Evolutionary conservation across 2,888 invertebrate species (phyloP).

Genomic region (Chrysopilus asiliformis): DNA sequence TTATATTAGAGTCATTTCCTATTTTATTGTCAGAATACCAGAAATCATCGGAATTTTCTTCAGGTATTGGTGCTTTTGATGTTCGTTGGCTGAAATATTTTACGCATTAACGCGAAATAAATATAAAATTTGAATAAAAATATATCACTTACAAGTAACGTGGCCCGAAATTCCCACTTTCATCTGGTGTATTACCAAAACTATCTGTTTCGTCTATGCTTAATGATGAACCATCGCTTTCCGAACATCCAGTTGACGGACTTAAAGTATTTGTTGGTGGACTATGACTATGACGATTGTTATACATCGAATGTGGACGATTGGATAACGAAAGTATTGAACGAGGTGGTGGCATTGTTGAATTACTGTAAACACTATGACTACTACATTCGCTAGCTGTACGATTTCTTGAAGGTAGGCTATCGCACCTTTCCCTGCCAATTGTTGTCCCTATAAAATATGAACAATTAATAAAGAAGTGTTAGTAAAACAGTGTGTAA

Average conservation of each 20-base stretch:
- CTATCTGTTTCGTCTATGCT: constrained; percentile 50
- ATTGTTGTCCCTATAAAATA: constrained; percentile 26
- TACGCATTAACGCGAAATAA: constrained; percentile 3
- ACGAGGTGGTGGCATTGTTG: constrained; percentile 33
- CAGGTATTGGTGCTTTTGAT: constrained; percentile 41
- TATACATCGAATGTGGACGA: constrained; percentile 36
- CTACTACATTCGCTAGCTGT: constrained; percentile 47
- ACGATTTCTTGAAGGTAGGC: constrained; percentile 62
- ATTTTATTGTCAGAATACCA: constrained; percentile 17
- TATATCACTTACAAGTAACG: constrained; percentile 16
- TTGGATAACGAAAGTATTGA: constrained; percentile 33
- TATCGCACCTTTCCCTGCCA: constrained; percentile 65
- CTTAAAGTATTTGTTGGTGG: constrained; percentile 41
- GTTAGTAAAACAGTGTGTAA: neutral
- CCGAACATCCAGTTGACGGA: constrained; percentile 49
- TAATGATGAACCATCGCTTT: constrained; percentile 54
- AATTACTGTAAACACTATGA: constrained; percentile 22
- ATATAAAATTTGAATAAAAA: constrained; percentile 3
- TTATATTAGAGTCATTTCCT: too few relatives aligned
- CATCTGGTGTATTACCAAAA: constrained; percentile 46
- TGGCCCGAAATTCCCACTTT: constrained; percentile 30
- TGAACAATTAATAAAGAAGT: constrained; percentile 4
- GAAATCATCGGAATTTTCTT: constrained; percentile 46
- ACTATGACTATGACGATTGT: constrained; percentile 30
- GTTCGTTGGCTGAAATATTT: constrained; percentile 19